Percentiles rank a stretch among this genome's conserved stretches.
phyloP scores from a whole-genome alignment of 2,113 vertebrate genomes.

The Falco punctatus region DNA sequence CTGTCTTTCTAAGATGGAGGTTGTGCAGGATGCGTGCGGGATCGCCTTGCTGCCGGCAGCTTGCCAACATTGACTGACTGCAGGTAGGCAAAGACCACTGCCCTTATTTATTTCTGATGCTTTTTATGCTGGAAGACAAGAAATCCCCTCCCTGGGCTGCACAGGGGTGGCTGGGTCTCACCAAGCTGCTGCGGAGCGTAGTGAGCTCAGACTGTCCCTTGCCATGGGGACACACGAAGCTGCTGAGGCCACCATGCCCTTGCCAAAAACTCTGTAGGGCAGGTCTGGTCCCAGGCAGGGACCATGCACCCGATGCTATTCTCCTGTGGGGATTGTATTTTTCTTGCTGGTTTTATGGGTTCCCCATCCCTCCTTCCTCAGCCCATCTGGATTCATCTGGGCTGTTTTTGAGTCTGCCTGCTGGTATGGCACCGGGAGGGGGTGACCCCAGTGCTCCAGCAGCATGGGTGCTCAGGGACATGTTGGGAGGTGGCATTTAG shows the following conservation, averaged over 20 bases:
- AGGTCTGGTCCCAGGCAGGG: not conserved
- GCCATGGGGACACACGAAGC: rapidly evolving
- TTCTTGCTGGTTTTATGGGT: not conserved
- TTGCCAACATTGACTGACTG: not conserved
- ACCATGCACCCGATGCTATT: rapidly evolving
- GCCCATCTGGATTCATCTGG: rapidly evolving
- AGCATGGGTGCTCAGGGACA: not conserved
- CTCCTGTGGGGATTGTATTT: not conserved
- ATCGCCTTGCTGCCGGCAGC: not conserved
- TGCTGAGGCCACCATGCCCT: not conserved
- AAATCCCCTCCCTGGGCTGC: not conserved
- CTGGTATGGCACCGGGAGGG: not conserved
- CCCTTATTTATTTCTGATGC: rapidly evolving
- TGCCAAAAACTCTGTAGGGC: rapidly evolving
- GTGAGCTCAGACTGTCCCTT: rapidly evolving
- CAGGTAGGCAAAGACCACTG: not conserved
- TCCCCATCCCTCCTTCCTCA: not conserved
- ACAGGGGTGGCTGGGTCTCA: rapidly evolving
- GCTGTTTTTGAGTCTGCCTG: not conserved
- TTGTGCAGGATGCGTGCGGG: not conserved
- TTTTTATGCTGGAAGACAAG: rapidly evolving
- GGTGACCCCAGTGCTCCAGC: not conserved
- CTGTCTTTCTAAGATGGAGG: conserved; percentile 49
- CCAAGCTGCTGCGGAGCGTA: rapidly evolving
- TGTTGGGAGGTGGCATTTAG: not conserved